These are phyloP conservation scores for Menidia menidia DNA, from an alignment of 2,797 vertebrate genomes.

Conservation along the genomic window DNA sequence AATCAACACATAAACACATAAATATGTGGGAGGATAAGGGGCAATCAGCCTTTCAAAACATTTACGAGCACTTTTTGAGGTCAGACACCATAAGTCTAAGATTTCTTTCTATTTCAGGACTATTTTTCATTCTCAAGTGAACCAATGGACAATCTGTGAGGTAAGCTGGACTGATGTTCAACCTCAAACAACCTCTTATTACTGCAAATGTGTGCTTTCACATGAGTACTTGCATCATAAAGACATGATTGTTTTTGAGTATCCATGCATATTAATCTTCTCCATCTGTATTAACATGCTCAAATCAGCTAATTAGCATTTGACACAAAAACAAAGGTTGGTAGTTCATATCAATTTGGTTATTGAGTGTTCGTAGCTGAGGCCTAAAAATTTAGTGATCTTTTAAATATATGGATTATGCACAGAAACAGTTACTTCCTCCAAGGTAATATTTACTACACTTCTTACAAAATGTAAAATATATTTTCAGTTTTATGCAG, in stretches of 20 bases:
- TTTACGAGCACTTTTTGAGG: neutral
- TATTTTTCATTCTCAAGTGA: neutral
- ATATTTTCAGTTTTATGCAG: too few species aligned
- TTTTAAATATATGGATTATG: too few species aligned
- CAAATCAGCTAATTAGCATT: too few species aligned
- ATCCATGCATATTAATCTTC: too few species aligned
- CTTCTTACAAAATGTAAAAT: too few species aligned
- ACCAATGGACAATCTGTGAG: neutral
- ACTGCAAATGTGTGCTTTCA: too few species aligned
- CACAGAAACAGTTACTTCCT: too few species aligned
- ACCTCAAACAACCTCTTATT: neutral
- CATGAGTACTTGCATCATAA: too few species aligned
- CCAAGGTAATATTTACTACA: too few species aligned
- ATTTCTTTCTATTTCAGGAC: neutral
- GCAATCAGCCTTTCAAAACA: neutral
- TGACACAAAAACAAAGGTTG: neutral
- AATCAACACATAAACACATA: neutral
- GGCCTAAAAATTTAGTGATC: too few species aligned
- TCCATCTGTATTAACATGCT: too few species aligned
- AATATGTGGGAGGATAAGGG: neutral
- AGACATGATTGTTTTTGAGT: too few species aligned
- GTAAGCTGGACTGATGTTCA: neutral
- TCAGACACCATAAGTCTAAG: neutral
- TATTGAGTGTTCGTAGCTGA: neutral
- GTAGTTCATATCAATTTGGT: neutral